These are phyloP conservation scores for Araneus ventricosus DNA, from an alignment of 1,140 invertebrate genomes.

Conservation along the genomic window DNA sequence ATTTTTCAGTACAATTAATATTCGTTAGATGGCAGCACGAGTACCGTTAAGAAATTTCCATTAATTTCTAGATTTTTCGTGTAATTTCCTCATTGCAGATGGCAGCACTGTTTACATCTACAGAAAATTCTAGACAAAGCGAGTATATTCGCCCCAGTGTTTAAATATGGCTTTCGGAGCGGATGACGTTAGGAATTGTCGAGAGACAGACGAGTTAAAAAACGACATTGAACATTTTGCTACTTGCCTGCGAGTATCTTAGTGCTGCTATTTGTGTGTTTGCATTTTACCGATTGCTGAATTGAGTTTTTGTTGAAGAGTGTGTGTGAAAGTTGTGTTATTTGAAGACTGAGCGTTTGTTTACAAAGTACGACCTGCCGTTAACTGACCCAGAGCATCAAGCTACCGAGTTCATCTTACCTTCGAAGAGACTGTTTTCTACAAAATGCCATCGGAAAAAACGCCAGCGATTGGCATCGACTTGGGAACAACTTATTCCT, in stretches of 20 bases:
- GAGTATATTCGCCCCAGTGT: neutral
- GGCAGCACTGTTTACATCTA: neutral
- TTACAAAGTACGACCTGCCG: neutral
- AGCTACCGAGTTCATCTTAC: neutral
- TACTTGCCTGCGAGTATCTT: too few relatives aligned
- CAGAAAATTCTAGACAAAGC: neutral
- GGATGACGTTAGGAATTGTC: neutral
- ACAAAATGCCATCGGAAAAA: constrained; percentile 81
- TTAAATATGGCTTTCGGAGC: neutral
- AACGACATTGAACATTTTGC: too few relatives aligned
- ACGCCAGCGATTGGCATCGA: constrained; percentile 80
- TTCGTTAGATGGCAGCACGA: too few relatives aligned
- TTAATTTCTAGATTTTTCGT: too few relatives aligned
- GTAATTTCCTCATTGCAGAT: too few relatives aligned
- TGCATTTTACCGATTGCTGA: too few relatives aligned
- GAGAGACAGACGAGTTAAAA: too few relatives aligned
- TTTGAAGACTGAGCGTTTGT: too few relatives aligned
- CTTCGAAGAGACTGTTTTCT: neutral
- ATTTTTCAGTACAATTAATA: too few relatives aligned
- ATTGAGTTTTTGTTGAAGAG: neutral
- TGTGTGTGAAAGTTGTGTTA: neutral
- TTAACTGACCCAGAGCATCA: neutral
- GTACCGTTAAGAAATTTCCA: too few relatives aligned
- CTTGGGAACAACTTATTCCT: too few relatives aligned
- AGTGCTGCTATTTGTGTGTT: too few relatives aligned